These are phyloP conservation scores for Ptychobarbus kaznakovi DNA, from an alignment of 2,797 vertebrate species.

Conservation along the genomic window DNA sequence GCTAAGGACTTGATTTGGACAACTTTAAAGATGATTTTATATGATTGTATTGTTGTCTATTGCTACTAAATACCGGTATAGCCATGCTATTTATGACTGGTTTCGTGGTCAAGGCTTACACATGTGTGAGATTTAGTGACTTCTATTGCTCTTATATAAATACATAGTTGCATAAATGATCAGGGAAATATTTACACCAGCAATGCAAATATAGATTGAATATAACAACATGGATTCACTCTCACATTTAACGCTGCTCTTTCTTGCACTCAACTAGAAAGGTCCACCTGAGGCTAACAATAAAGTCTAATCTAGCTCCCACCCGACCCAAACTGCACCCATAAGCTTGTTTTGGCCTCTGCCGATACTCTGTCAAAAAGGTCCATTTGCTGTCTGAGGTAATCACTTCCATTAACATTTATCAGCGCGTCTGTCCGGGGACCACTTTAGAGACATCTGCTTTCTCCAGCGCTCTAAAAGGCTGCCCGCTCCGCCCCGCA, in stretches of 20 bases:
- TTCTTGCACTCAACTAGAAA: slow-evolving; percentile 45
- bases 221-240: slow-evolving; percentile 12
- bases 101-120: too few species aligned
- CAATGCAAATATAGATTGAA: slow-evolving; percentile 6
- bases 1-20: too few species aligned
- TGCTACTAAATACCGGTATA: too few species aligned
- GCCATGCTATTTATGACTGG: too few species aligned
- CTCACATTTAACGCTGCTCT: slow-evolving; percentile 24
- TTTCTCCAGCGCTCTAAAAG: slow-evolving; percentile 73
- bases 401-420: slow-evolving; percentile 82
- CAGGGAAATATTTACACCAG: not conserved
- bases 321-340: slow-evolving; percentile 51
- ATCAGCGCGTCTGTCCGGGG: slow-evolving; percentile 74
- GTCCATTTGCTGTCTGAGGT: slow-evolving; percentile 78
- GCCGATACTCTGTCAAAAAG: slow-evolving; percentile 60
- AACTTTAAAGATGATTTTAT: too few species aligned
- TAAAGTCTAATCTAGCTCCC: slow-evolving; percentile 58
- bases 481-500: slow-evolving; percentile 67
- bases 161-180: not conserved
- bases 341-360: slow-evolving; percentile 59
- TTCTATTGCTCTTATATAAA: not conserved
- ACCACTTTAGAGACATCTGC: slow-evolving; percentile 79
- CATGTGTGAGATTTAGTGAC: not conserved
- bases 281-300: slow-evolving; percentile 60
- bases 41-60: too few species aligned